A percentile compares a stretch with the other conserved stretches of the same genome.
Conservation (phyloP, 2,797 vertebrate genomes). For the Phrynocephalus vlangalii region DNA sequence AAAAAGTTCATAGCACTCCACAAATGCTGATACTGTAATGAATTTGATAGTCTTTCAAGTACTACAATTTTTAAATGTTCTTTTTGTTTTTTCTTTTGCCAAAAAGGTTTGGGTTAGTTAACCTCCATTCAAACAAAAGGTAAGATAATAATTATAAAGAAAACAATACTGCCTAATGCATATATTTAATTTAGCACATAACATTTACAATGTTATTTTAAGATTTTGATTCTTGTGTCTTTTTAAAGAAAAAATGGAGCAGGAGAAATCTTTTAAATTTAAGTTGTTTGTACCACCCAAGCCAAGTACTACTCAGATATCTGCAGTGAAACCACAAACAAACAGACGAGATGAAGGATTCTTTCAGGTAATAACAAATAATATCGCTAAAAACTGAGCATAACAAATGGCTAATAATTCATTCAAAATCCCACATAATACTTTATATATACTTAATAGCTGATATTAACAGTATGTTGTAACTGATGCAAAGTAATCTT, state of each 20-base stretch:
- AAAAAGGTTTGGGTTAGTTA: too few species aligned
- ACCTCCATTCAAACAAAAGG: neutral
- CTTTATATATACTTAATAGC: too few species aligned
- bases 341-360: conserved; percentile 41
- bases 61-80: neutral
- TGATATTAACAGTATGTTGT: neutral
- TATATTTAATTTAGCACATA: neutral
- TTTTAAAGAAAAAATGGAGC: conserved; percentile 71
- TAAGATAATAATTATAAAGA: neutral
- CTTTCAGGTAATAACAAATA: conserved; percentile 60
- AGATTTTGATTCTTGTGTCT: neutral
- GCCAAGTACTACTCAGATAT: conserved; percentile 69
- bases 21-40: neutral
- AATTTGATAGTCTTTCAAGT: neutral
- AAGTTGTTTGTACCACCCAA: conserved; percentile 77
- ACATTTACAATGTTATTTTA: neutral
- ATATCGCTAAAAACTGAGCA: neutral
- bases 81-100: neutral
- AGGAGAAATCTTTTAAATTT: conserved; percentile 74
- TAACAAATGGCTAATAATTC: neutral
- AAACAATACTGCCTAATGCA: neutral
- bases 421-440: neutral
- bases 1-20: neutral
- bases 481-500: too few species aligned
- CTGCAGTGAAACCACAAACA: conserved; percentile 75